Conservation (phyloP, 2,888 invertebrate species). For the Therioaphis trifolii region DNA sequence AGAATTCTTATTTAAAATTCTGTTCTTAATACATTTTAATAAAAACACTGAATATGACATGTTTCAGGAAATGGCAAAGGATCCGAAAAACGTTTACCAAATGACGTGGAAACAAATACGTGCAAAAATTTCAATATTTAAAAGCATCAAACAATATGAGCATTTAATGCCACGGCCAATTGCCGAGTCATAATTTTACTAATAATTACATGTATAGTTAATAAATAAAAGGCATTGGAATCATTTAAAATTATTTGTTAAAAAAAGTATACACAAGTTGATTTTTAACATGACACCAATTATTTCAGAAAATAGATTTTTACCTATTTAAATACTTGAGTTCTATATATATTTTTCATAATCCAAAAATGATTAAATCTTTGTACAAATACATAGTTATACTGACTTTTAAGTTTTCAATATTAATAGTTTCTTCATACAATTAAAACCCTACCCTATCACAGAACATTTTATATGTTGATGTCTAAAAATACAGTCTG, state of each 20-base stretch:
- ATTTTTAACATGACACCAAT: conserved; percentile 34
- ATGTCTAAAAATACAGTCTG: not conserved
- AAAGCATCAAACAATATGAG: conserved; percentile 72
- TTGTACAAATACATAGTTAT: not conserved
- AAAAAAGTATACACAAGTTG: conserved; percentile 49
- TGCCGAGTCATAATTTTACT: conserved; percentile 21
- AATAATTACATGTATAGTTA: not conserved
- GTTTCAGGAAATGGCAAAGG: conserved; percentile 83
- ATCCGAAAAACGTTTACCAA: conserved; percentile 88
- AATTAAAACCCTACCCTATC: no score
- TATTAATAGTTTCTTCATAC: no score
- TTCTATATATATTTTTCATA: not conserved
- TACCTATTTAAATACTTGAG: conserved; percentile 25
- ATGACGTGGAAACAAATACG: conserved; percentile 90
- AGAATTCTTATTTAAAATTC: not conserved
- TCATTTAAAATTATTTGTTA: conserved; percentile 24
- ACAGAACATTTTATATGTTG: not conserved
- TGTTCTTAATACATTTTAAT: conserved; percentile 7
- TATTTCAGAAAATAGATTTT: conserved; percentile 10
- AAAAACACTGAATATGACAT: conserved; percentile 29
- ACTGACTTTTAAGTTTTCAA: no score
- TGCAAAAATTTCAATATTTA: conserved; percentile 84
- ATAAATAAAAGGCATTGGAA: not conserved
- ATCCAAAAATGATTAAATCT: not conserved
- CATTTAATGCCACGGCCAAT: conserved; percentile 61